Evolutionary conservation across 2,888 invertebrate genomes (phyloP).

Genomic region (Noctua janthina): DNA sequence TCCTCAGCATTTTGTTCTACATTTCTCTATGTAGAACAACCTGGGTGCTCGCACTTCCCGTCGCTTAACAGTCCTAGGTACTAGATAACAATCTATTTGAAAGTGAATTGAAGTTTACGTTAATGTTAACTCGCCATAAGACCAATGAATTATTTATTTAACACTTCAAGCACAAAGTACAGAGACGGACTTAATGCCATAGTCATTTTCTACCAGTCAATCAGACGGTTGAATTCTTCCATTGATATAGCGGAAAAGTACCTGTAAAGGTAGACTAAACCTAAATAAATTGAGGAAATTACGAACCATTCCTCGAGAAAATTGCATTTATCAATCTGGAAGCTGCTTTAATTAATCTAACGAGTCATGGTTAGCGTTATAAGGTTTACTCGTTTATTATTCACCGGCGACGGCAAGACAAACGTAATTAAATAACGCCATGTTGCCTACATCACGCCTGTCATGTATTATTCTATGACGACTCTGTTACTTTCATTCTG

Average conservation of each 20-base stretch:
- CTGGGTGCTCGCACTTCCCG: no score
- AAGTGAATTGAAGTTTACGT: no score
- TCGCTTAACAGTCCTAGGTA: no score
- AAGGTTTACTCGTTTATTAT: slow-evolving; percentile 40
- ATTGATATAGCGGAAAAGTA: neutral
- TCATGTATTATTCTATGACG: slow-evolving; percentile 37
- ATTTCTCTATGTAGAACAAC: no score
- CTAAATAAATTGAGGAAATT: neutral
- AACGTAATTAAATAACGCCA: slow-evolving; percentile 44
- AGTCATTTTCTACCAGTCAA: no score
- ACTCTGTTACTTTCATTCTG: slow-evolving; percentile 14
- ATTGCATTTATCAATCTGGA: slow-evolving; percentile 26
- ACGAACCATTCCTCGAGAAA: neutral
- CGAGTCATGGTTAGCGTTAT: slow-evolving; percentile 30
- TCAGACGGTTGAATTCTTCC: neutral
- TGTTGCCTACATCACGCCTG: slow-evolving; percentile 34
- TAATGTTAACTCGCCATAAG: no score
- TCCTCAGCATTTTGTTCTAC: no score
- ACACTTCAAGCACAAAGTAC: no score
- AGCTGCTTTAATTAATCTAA: slow-evolving; percentile 35
- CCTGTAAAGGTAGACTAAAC: neutral
- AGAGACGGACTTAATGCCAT: no score
- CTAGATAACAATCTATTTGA: no score
- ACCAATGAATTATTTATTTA: no score
- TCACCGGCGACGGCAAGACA: slow-evolving; percentile 29